These are phyloP conservation scores for Spinibarbus caldwelli DNA, from an alignment of 2,797 vertebrate species.

Conservation along the genomic window DNA sequence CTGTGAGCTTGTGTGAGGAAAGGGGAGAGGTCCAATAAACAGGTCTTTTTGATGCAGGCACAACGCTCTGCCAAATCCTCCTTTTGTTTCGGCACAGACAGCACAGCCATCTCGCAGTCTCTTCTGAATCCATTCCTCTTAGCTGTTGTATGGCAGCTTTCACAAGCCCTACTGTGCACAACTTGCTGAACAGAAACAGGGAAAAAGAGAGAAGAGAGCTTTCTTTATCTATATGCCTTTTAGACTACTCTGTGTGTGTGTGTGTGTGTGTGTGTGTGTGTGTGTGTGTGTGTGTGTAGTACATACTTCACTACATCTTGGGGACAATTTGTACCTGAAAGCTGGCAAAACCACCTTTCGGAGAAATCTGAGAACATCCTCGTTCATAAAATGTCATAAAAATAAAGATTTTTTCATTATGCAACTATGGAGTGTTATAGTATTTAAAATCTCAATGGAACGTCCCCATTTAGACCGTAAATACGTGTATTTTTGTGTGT, in stretches of 20 bases:
- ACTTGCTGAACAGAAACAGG: slow-evolving; percentile 45
- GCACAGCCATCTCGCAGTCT: slow-evolving; percentile 74
- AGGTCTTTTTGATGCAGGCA: slow-evolving; percentile 75
- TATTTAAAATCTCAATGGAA: background rate
- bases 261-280: background rate
- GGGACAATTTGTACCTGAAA: background rate
- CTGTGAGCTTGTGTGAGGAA: slow-evolving; percentile 59
- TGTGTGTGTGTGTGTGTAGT: background rate
- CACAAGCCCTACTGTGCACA: slow-evolving; percentile 67
- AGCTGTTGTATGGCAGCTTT: slow-evolving; percentile 71
- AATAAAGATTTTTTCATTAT: background rate
- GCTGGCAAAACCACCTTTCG: background rate
- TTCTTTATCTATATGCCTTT: slow-evolving; percentile 14
- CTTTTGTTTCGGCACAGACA: slow-evolving; percentile 77
- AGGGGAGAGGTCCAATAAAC: slow-evolving; percentile 76
- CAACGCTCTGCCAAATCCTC: slow-evolving; percentile 75
- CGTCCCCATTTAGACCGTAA: background rate
- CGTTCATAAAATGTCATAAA: background rate
- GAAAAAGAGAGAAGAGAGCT: slow-evolving; percentile 29
- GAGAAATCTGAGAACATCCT: background rate
- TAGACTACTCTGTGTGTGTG: background rate
- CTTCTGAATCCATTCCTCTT: slow-evolving; percentile 70
- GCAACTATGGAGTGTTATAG: background rate
- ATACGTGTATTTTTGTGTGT: background rate
- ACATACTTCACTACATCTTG: background rate